phyloP scores from a whole-genome alignment of 2,888 invertebrate species.

The Scaeva pyrastri region DNA sequence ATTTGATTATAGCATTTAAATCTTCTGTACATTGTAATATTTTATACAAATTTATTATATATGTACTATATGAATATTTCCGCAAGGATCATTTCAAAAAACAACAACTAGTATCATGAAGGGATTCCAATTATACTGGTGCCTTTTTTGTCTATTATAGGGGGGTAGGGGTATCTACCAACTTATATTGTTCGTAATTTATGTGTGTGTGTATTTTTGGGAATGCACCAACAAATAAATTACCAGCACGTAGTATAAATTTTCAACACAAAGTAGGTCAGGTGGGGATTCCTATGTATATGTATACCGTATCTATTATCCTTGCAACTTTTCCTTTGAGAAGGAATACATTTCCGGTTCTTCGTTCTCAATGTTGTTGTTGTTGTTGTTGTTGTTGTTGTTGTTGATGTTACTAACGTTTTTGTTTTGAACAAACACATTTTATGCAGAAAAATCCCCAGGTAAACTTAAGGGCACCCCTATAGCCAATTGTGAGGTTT shows the following conservation, averaged over 20 bases:
- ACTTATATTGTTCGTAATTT: neutral
- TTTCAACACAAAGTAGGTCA: conserved; percentile 61
- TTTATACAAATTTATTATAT: conserved; percentile 5
- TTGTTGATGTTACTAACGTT: neutral
- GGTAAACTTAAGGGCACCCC: conserved; percentile 3
- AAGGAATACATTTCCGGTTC: neutral
- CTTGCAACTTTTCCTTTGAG: conserved; percentile 34
- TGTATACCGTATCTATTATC: conserved; percentile 40
- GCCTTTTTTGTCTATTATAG: neutral
- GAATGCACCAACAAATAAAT: conserved; percentile 61
- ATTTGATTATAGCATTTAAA: conserved; percentile 32
- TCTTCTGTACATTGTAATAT: conserved; percentile 5
- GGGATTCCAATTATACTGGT: neutral
- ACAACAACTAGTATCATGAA: too few species aligned
- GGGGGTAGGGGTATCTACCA: too few species aligned
- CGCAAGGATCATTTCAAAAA: conserved; percentile 11
- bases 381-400: neutral
- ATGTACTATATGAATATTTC: conserved; percentile 17
- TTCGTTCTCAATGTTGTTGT: too few species aligned
- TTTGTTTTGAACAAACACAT: neutral
- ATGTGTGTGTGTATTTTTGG: neutral
- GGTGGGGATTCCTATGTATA: conserved; percentile 40
- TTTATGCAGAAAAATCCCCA: conserved; percentile 28
- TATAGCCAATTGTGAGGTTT: conserved; percentile 23
- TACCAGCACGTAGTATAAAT: conserved; percentile 58